Evolutionary conservation across 2,888 invertebrate species (phyloP).

Genomic region (Tipula unca): DNA sequence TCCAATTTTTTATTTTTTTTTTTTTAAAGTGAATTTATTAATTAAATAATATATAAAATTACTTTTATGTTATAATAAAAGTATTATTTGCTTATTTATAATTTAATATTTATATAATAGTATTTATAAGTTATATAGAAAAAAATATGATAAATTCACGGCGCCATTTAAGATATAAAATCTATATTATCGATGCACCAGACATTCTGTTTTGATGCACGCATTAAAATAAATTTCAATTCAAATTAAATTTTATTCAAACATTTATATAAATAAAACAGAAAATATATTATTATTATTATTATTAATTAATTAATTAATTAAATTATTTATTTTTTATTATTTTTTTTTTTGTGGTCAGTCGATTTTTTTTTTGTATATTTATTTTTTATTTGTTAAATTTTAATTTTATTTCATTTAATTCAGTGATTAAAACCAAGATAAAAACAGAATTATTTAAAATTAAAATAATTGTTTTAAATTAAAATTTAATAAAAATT

Average conservation of each 20-base stretch:
- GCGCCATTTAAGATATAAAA: not conserved
- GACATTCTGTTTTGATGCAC: not conserved
- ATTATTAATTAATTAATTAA: not conserved
- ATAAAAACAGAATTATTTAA: not conserved
- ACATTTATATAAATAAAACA: not conserved
- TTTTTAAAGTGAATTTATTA: not conserved
- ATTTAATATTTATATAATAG: not conserved
- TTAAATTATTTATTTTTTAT: slow-evolving; percentile 14
- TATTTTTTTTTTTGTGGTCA: slow-evolving; percentile 1
- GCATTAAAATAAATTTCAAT: not conserved
- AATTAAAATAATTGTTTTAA: slow-evolving; percentile 3
- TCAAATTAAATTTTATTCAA: not conserved
- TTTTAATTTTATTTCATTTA: not conserved
- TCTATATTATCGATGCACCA: not conserved
- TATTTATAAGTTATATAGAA: not conserved
- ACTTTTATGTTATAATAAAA: slow-evolving; percentile 8
- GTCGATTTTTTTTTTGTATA: not conserved
- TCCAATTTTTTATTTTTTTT: not conserved
- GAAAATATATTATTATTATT: not conserved
- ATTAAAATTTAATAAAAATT: not conserved
- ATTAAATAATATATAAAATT: not conserved
- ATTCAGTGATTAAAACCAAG: not conserved
- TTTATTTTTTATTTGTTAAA: not conserved
- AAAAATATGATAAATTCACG: not conserved
- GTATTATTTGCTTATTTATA: not conserved